Evolutionary conservation across 2,797 vertebrate genomes (phyloP).

Genomic region (Morus bassanus): DNA sequence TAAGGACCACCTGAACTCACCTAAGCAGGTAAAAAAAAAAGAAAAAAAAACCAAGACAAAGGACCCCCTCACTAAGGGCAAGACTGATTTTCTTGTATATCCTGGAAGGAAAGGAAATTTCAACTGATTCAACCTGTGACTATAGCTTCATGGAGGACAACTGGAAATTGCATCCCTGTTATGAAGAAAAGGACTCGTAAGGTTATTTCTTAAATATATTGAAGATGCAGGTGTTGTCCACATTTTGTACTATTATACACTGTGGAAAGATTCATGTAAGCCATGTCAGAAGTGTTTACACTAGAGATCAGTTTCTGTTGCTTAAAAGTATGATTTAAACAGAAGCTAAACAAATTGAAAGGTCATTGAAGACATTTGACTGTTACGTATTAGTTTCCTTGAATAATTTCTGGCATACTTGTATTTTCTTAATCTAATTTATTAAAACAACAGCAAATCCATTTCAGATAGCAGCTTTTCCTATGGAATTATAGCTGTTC

Average conservation of each 20-base stretch:
- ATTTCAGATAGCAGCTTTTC: not conserved
- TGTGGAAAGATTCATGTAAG: not conserved
- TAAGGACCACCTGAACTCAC: not conserved
- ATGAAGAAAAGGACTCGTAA: not conserved
- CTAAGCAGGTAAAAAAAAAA: not conserved
- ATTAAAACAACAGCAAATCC: not conserved
- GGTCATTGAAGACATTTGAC: not conserved
- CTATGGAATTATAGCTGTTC: not conserved
- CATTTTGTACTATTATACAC: not conserved
- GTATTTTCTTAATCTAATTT: not conserved
- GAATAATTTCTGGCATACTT: not conserved
- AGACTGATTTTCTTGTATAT: not conserved
- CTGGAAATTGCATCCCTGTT: not conserved
- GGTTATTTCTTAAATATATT: not conserved
- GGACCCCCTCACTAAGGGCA: fast-evolving
- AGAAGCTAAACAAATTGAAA: not conserved
- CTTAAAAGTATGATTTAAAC: not conserved
- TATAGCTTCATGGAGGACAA: not conserved
- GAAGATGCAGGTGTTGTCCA: not conserved
- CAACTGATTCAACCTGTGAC: not conserved
- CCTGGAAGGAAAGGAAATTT: not conserved
- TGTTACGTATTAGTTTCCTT: not conserved
- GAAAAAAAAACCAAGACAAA: too few species aligned
- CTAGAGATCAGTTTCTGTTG: not conserved
- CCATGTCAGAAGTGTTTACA: not conserved